Percentiles rank a stretch among this genome's conserved stretches.
Evolutionary conservation across 2,888 invertebrate genomes (phyloP).

Genomic region (Oithona nana): DNA sequence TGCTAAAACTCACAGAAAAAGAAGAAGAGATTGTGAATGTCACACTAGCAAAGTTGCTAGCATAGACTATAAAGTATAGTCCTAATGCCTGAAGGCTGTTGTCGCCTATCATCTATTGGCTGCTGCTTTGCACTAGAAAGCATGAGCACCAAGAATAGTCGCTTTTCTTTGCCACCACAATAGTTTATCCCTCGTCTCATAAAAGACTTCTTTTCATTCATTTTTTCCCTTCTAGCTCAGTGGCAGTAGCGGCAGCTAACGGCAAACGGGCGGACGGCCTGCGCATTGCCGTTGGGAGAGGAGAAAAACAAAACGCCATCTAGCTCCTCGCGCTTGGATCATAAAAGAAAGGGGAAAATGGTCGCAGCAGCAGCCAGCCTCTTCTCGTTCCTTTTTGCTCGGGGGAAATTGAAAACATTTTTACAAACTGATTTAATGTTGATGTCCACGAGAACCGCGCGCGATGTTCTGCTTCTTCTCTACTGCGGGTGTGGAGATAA

Average conservation of each 20-base stretch:
- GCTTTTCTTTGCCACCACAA: no score
- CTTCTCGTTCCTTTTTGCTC: neutral
- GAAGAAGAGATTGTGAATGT: neutral
- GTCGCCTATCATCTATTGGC: neutral
- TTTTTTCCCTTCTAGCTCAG: no score
- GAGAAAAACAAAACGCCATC: no score
- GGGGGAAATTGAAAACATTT: slow-evolving; percentile 4
- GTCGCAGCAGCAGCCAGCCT: no score
- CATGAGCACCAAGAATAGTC: neutral
- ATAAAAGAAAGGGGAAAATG: no score
- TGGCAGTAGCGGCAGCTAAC: no score
- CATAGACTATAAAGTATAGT: neutral
- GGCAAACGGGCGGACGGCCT: no score
- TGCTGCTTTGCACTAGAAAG: neutral
- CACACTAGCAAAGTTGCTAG: neutral
- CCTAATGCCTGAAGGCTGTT: neutral
- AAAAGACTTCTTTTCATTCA: neutral
- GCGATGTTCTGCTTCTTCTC: no score
- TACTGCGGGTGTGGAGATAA: neutral
- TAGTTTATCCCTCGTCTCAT: neutral
- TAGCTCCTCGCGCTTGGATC: no score
- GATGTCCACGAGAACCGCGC: neutral
- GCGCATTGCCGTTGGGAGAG: no score
- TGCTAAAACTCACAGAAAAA: no score
- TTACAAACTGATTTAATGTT: slow-evolving; percentile 8